Evolutionary conservation across 2,888 invertebrate species (phyloP).

Genomic region (Xanthorhoe spadicearia): DNA sequence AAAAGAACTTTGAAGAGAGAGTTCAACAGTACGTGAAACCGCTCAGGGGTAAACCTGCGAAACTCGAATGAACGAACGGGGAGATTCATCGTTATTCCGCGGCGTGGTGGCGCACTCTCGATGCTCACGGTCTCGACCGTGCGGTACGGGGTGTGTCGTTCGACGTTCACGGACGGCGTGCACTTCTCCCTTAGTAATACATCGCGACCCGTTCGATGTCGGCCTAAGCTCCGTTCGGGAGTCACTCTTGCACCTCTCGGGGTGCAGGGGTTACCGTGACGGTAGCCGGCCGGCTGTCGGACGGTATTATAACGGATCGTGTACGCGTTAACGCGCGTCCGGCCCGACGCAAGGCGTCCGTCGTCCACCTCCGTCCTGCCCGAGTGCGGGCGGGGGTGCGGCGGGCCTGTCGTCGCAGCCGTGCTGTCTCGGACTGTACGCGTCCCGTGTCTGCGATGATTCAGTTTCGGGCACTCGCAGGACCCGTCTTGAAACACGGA

Average conservation of each 20-base stretch:
- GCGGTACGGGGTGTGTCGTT: not conserved
- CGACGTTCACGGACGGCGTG: not conserved
- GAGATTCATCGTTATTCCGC: slow-evolving; percentile 59
- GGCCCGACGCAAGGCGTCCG: slow-evolving; percentile 43
- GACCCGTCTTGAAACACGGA: not conserved
- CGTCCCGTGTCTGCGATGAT: slow-evolving; percentile 49
- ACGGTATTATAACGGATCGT: not conserved
- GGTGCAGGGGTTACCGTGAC: not conserved
- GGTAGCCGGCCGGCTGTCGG: not conserved
- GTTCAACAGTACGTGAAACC: slow-evolving; percentile 81
- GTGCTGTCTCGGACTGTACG: slow-evolving; percentile 61
- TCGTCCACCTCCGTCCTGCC: slow-evolving; percentile 42
- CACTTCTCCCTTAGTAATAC: slow-evolving; percentile 63
- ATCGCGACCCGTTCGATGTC: slow-evolving; percentile 44
- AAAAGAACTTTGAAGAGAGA: slow-evolving; percentile 88
- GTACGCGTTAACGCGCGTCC: slow-evolving; percentile 9
- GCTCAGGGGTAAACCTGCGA: slow-evolving; percentile 85
- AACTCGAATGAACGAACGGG: slow-evolving; percentile 79
- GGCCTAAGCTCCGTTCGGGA: not conserved
- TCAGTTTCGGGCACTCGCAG: not conserved
- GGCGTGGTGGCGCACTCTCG: slow-evolving; percentile 55
- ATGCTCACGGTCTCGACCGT: not conserved
- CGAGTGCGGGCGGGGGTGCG: slow-evolving; percentile 53
- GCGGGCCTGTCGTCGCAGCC: slow-evolving; percentile 48
- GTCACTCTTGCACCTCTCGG: not conserved